Conservation (phyloP, 2,797 vertebrate species). For the Coregonus sp. region DNA sequence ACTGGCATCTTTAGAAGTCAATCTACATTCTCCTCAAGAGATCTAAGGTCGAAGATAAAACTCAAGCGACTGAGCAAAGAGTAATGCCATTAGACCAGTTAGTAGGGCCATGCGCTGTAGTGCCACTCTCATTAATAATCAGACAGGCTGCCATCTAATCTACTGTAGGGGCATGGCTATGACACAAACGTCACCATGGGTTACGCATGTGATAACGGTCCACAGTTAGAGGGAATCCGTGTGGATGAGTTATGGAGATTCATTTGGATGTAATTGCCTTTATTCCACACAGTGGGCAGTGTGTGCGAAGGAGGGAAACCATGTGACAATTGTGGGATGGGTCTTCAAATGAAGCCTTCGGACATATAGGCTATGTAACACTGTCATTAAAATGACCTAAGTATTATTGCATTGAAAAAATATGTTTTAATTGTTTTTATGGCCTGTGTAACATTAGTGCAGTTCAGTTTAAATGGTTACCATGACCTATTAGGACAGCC, state of each 20-base stretch:
- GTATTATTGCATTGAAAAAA: too few relatives aligned
- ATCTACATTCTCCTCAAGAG: background rate
- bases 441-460: too few relatives aligned
- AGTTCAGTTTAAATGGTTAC: too few relatives aligned
- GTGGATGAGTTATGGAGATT: slow-evolving; percentile 7
- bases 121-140: slow-evolving; percentile 27
- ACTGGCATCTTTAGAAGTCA: background rate
- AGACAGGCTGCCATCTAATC: slow-evolving; percentile 16
- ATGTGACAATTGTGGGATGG: background rate
- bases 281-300: background rate
- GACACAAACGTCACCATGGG: slow-evolving; percentile 7
- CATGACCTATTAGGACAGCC: too few relatives aligned
- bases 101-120: slow-evolving; percentile 22
- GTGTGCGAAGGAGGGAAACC: background rate
- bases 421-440: too few relatives aligned
- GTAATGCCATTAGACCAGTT: slow-evolving; percentile 39
- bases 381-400: too few relatives aligned
- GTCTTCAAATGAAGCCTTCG: too few relatives aligned
- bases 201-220: background rate
- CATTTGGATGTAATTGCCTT: slow-evolving; percentile 7
- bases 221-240: background rate
- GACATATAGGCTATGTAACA: too few relatives aligned
- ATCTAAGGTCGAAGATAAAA: background rate
- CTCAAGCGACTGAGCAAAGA: slow-evolving; percentile 30
- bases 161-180: background rate